phyloP scores from a whole-genome alignment of 2,888 invertebrate species.

The Bombylius discolor region DNA sequence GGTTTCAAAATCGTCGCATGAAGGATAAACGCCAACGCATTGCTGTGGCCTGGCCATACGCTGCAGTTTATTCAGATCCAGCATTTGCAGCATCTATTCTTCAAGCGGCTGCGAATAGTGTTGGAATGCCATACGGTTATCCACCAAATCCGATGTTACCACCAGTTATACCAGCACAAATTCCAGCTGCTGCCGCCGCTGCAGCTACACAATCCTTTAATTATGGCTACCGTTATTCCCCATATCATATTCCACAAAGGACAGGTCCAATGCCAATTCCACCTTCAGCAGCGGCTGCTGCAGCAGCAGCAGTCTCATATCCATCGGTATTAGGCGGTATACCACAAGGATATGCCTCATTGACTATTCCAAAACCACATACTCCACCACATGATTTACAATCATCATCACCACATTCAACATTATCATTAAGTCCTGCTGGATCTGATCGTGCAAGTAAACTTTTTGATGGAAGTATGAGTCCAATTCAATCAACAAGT shows the following conservation, averaged over 20 bases:
- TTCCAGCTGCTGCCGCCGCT: slow-evolving; percentile 41
- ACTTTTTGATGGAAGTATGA: slow-evolving; percentile 31
- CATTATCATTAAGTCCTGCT: slow-evolving; percentile 33
- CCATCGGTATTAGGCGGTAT: slow-evolving; percentile 23
- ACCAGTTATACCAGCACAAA: slow-evolving; percentile 41
- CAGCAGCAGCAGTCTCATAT: slow-evolving; percentile 24
- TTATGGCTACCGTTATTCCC: slow-evolving; percentile 37
- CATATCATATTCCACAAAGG: slow-evolving; percentile 41
- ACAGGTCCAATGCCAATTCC: slow-evolving; percentile 31
- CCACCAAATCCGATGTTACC: slow-evolving; percentile 43
- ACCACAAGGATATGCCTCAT: slow-evolving; percentile 21
- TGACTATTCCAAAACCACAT: slow-evolving; percentile 30
- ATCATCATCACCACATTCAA: slow-evolving; percentile 34
- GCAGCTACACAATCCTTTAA: slow-evolving; percentile 42
- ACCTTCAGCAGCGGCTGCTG: slow-evolving; percentile 31
- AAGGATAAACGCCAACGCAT: slow-evolving; percentile 91
- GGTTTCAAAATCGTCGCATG: slow-evolving; percentile 57
- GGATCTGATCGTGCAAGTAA: slow-evolving; percentile 34
- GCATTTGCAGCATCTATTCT: slow-evolving; percentile 84
- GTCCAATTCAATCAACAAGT: slow-evolving; percentile 20
- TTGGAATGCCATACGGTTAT: slow-evolving; percentile 49
- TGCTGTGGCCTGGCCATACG: slow-evolving; percentile 90
- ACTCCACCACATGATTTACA: slow-evolving; percentile 35
- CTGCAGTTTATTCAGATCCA: slow-evolving; percentile 87
- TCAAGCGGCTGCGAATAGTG: slow-evolving; percentile 72